phyloP scores from a whole-genome alignment of 1,140 invertebrate species.

The Cecropterus lyciades region DNA sequence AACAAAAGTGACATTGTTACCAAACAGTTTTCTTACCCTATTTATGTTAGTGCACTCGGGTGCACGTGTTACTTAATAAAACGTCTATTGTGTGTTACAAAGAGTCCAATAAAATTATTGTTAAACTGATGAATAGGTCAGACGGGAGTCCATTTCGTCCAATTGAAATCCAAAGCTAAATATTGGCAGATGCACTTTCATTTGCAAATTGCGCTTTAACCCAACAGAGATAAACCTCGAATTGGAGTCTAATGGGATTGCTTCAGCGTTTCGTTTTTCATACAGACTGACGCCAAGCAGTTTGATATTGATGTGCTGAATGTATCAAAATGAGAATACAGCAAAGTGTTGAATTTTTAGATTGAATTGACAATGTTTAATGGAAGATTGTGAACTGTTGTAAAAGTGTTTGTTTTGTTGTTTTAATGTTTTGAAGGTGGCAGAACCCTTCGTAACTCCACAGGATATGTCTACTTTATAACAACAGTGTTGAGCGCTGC shows the following conservation, averaged over 20 bases:
- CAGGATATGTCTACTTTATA: too few species aligned
- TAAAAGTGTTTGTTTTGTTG: too few species aligned
- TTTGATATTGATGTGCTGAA: conserved; percentile 4
- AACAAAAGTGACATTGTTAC: too few species aligned
- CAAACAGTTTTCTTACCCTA: too few species aligned
- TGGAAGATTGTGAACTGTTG: conserved; percentile 17
- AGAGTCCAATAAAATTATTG: background rate
- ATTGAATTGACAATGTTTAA: background rate
- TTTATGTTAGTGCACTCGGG: too few species aligned
- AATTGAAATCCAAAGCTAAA: conserved; percentile 17
- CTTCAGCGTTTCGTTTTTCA: conserved; percentile 15
- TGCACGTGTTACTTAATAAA: background rate
- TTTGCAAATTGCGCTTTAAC: conserved; percentile 12
- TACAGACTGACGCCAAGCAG: background rate
- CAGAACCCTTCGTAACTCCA: too few species aligned
- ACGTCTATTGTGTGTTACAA: background rate
- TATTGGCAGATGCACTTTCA: conserved; percentile 17
- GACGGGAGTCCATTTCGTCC: conserved; percentile 8
- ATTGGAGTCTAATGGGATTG: conserved; percentile 7
- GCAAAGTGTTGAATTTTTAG: background rate
- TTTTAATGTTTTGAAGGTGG: too few species aligned
- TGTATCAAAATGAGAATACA: conserved; percentile 11
- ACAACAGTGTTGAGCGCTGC: too few species aligned
- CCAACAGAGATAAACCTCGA: conserved; percentile 12
- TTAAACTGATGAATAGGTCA: conserved; percentile 11